Evolutionary conservation across 37 sponge, comb jelly and placozoan species (phyloP), one percentile per base, ranked within the genome.

Genomic region (Chondrosia reniformis): DNA sequence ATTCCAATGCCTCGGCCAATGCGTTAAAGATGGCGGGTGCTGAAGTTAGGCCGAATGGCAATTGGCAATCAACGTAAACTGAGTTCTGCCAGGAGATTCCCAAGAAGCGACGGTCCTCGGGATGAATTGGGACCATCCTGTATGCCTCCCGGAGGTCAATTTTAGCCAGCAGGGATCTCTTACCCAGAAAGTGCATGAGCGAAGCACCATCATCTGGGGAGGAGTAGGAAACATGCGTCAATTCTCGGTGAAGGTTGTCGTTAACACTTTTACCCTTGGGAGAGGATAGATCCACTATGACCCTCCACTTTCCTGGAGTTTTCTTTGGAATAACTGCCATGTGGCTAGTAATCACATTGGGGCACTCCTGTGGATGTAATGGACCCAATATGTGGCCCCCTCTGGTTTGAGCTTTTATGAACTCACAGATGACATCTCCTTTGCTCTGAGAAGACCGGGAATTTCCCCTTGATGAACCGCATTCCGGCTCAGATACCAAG

Each of bases 321-420:
- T 38, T 69, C 44, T 84, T 84, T 36, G 77, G 76, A 33, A 82
- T 55, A 12, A 82, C 83, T 4, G 52, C 83, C 31, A 82, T 33
- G 0, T 52, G 15, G 41, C 76, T 82, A 21, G 54, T 64, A 10
- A 36, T 36, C 37, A 75, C 76, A 32, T 31, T 24, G 37, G 61
- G 38, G 52, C 33, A 39, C 15, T 28, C 67, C 9, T 38, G 52
- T 22, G 64, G 67, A n/a, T 28, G 21, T 10, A 84, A 27, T 12
- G 78, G 78, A 28, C 84, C 84, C 28, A 76, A 15, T 57, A 84
- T 63, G 13, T 61, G 32, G 56, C 84, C 84, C 33, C 37, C 55
- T 6, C 24, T 0, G 21, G 37, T 15, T 34, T 82, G 55, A 45
- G 37, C 5, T 37, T 12, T 6, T 12, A 82, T 27, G 63, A 61